These are phyloP conservation scores for Leontopithecus rosalia DNA, from an alignment of 2,797 vertebrate species.

Conservation along the genomic window DNA sequence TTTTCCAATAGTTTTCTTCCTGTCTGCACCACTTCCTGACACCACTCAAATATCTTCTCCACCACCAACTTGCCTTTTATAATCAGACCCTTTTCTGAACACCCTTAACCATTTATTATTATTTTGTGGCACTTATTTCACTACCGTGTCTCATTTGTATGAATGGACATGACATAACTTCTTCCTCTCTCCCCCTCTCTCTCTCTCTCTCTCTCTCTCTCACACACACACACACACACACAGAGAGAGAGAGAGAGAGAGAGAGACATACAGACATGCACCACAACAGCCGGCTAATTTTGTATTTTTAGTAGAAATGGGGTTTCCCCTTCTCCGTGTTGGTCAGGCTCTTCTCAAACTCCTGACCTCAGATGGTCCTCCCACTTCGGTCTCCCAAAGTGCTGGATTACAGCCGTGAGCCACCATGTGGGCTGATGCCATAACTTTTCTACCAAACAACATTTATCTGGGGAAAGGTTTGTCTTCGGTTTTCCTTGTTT, in stretches of 20 bases:
- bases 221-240: no score
- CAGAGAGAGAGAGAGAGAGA: no score
- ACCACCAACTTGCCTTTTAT: not conserved
- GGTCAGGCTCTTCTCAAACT: no score
- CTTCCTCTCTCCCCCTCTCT: not conserved
- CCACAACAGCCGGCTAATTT: no score
- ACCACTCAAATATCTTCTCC: not conserved
- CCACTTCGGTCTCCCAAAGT: no score
- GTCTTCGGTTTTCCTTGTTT: not conserved
- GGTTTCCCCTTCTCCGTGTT: no score
- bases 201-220: no score
- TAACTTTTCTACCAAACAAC: not conserved
- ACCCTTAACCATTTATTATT: not conserved
- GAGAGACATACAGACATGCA: no score
- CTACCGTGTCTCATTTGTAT: not conserved
- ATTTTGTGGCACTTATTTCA: not conserved
- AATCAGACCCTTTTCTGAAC: not conserved
- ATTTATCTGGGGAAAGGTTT: not conserved
- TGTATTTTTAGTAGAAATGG: no score
- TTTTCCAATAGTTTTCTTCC: not conserved
- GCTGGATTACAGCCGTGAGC: no score
- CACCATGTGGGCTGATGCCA: rapidly evolving
- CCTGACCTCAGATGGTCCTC: no score
- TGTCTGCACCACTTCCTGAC: not conserved
- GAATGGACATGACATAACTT: not conserved